These are phyloP conservation scores for Esperia sulphurella DNA, from an alignment of 2,888 invertebrate species.

Conservation along the genomic window DNA sequence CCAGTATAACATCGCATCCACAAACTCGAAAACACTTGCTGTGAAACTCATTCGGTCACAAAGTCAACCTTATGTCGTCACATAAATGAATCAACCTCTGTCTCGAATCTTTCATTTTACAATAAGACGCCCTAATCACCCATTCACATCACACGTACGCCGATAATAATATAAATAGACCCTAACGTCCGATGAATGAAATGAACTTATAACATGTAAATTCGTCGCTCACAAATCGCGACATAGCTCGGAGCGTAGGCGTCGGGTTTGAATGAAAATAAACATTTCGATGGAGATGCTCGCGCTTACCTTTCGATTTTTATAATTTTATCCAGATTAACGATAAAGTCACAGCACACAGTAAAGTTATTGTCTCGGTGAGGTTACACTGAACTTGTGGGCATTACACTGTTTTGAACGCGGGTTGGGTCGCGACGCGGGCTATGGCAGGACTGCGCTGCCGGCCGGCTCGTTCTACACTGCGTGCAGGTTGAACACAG, in stretches of 20 bases:
- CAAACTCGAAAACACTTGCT: constrained; percentile 5
- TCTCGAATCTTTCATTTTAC: constrained; percentile 33
- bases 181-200: constrained; percentile 70
- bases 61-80: constrained; percentile 23
- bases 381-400: constrained; percentile 57
- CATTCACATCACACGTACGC: constrained; percentile 65
- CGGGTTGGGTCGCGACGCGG: constrained; percentile 36
- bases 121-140: constrained; percentile 55
- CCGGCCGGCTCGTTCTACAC: constrained; percentile 57
- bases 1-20: constrained; percentile 10
- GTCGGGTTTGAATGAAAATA: constrained; percentile 72
- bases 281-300: constrained; percentile 37
- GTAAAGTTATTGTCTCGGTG: constrained; percentile 40
- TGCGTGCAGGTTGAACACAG: constrained; percentile 30
- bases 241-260: constrained; percentile 69
- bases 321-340: constrained; percentile 73
- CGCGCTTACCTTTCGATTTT: constrained; percentile 71
- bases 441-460: constrained; percentile 30
- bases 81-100: constrained; percentile 44
- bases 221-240: constrained; percentile 74
- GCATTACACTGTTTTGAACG: constrained; percentile 55
- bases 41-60: constrained; percentile 18
- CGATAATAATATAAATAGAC: constrained; percentile 70
- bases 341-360: constrained; percentile 58
- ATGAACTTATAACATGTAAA: constrained; percentile 76